Evolutionary conservation across 2,888 invertebrate species (phyloP), one percentile per base, ranked within the genome.

Genomic region (Pseudococcus jackbeardsleyi): DNA sequence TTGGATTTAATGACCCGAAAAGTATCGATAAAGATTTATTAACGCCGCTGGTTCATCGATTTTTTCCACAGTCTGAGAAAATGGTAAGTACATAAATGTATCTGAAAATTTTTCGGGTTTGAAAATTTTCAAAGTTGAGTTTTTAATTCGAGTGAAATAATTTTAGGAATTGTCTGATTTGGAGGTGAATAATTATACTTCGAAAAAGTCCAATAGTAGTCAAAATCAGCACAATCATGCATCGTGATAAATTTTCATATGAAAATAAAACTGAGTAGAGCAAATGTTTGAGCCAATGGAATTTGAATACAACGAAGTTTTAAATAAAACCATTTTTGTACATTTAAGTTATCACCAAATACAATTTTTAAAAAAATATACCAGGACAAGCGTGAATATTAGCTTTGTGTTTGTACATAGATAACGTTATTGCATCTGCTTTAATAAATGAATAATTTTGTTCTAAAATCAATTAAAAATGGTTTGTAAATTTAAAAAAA

Each of bases 21-120:
- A 82, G 19, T 46, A 46, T 82, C 33, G 46, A 82, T 82, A 82
- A 33, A 82, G 79, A 82, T 82, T 82, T 82, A 42, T 82, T 82
- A 82, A 82, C 79, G 33, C 79, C 79, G 8, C 0, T 82, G 19
- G 33, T 82, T 46, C 79, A 46, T 82, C 79, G 79, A 19, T 82
- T 82, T 46, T 22, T 46, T 19, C 79, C 79, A 19, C 6, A 82
- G 19, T 82, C 46, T 19, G 9, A 82, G 46, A 82, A 82, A 82
- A 46, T 46, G 46, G 79, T 82, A 46, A 19, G 22, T 64, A n/a
- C n/a, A n/a, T n/a, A 22, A 8, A 22, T 22, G 22, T 59, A 33
- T 33, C 26, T 33, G 26, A 19, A 8, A 3, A 11, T 22, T 64
- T 22, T 22, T 6, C 0, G 22, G 22, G 9, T 9, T 19, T 11